Evolutionary conservation across 2,888 invertebrate genomes (phyloP).

Genomic region (Octodonta nipae): DNA sequence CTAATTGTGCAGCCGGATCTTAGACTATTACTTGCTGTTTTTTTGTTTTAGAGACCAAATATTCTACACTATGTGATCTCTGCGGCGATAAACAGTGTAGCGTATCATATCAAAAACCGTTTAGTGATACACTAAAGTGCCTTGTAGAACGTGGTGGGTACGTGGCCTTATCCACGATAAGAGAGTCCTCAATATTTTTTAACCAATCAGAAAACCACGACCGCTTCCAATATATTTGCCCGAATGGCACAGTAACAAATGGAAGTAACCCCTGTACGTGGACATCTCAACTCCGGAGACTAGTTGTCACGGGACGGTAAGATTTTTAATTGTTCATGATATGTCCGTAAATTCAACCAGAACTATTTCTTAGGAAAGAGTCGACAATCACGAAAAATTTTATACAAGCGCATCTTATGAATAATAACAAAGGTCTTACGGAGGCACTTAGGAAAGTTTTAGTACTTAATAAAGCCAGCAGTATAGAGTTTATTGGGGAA

Average conservation of each 20-base stretch:
- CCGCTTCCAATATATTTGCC: conserved; percentile 27
- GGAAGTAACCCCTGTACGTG: conserved; percentile 41
- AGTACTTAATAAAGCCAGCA: too few species aligned
- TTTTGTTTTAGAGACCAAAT: conserved; percentile 15
- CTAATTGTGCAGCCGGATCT: too few species aligned
- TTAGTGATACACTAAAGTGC: conserved; percentile 30
- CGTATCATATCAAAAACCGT: conserved; percentile 17
- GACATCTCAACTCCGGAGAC: conserved; percentile 48
- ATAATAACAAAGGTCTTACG: too few species aligned
- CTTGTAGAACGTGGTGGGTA: conserved; percentile 36
- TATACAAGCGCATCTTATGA: too few species aligned
- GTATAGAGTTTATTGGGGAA: too few species aligned
- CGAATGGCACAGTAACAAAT: conserved; percentile 23
- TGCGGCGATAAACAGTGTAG: conserved; percentile 16
- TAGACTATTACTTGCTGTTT: not conserved
- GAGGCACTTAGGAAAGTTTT: too few species aligned
- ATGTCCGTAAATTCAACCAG: too few species aligned
- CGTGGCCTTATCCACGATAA: conserved; percentile 41
- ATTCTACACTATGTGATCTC: conserved; percentile 24
- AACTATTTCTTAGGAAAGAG: too few species aligned
- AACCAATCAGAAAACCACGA: conserved; percentile 14
- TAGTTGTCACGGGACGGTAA: conserved; percentile 43
- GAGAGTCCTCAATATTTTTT: conserved; percentile 27
- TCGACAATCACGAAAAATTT: too few species aligned
- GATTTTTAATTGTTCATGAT: too few species aligned